Conservation (phyloP, 2,888 invertebrate species). For the Thyatira batis region DNA sequence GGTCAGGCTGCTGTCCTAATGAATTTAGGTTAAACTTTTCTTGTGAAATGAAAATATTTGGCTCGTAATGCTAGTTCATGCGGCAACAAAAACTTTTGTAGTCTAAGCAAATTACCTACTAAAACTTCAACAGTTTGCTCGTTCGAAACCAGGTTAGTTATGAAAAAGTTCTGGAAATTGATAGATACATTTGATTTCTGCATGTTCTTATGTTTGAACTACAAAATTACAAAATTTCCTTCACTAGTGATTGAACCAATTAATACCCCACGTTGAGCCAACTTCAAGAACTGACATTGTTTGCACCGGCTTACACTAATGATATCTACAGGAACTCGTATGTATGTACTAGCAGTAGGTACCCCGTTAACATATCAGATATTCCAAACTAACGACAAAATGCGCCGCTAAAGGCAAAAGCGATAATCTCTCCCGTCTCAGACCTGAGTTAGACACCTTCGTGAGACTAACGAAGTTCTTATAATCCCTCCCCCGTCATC, state of each 20-base stretch:
- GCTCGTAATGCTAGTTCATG: background rate
- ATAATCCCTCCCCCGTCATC: slow-evolving; percentile 63
- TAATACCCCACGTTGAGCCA: background rate
- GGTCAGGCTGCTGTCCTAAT: slow-evolving; percentile 31
- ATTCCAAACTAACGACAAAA: slow-evolving; percentile 61
- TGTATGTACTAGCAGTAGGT: background rate
- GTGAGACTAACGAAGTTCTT: slow-evolving; percentile 79
- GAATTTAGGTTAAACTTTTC: slow-evolving; percentile 27
- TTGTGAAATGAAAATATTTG: background rate
- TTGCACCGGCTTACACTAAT: slow-evolving; percentile 2
- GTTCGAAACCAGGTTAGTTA: too few relatives aligned
- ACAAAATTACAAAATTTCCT: background rate
- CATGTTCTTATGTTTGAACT: too few relatives aligned
- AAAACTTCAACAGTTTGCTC: too few relatives aligned
- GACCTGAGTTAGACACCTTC: slow-evolving; percentile 76
- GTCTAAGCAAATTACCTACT: too few relatives aligned
- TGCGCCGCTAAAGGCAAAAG: slow-evolving; percentile 64
- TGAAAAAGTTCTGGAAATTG: too few relatives aligned
- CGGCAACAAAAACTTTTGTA: background rate
- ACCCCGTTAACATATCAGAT: slow-evolving; percentile 39
- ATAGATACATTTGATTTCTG: too few relatives aligned
- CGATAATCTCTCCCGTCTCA: slow-evolving; percentile 70
- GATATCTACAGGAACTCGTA: slow-evolving; percentile 1
- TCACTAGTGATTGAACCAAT: background rate
- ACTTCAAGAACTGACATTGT: background rate